Percentiles rank a stretch among this genome's conserved stretches.
phyloP scores from a whole-genome alignment of 2,888 invertebrate species.

The Orchestes rusci region DNA sequence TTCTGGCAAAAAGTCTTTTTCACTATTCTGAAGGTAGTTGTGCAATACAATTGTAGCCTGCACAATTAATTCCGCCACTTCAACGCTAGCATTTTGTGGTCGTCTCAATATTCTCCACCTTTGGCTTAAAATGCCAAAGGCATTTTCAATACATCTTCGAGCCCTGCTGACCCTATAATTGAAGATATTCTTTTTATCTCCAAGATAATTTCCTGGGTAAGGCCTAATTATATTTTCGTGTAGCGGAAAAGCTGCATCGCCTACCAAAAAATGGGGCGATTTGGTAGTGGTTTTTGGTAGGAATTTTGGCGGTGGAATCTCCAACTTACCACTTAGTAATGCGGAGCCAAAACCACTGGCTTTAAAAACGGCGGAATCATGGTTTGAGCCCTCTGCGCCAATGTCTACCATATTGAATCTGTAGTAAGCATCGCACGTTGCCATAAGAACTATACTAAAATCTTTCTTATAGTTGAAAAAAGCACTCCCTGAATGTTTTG shows the following conservation, averaged over 20 bases:
- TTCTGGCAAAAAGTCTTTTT: slow-evolving; percentile 14
- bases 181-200: slow-evolving; percentile 2
- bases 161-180: slow-evolving; percentile 4
- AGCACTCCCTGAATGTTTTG: slow-evolving; percentile 27
- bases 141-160: too few relatives aligned
- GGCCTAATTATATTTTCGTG: slow-evolving; percentile 3
- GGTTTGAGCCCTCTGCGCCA: slow-evolving; percentile 33
- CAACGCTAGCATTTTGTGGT: too few relatives aligned
- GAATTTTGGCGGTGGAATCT: not conserved
- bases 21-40: slow-evolving; percentile 25
- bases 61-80: too few relatives aligned
- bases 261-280: not conserved
- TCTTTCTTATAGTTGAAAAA: slow-evolving; percentile 35
- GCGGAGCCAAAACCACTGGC: too few relatives aligned
- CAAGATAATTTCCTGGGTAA: slow-evolving; percentile 3
- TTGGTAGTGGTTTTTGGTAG: not conserved
- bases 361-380: slow-evolving; percentile 30
- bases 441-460: slow-evolving; percentile 29
- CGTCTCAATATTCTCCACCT: slow-evolving; percentile 5
- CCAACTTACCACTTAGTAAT: not conserved
- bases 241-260: slow-evolving; percentile 2
- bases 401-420: slow-evolving; percentile 33
- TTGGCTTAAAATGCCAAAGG: slow-evolving; percentile 8
- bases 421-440: slow-evolving; percentile 30
- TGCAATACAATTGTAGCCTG: too few relatives aligned